These are phyloP conservation scores for Malurus leucopterus DNA, from an alignment of 2,797 vertebrate genomes.

Conservation along the genomic window DNA sequence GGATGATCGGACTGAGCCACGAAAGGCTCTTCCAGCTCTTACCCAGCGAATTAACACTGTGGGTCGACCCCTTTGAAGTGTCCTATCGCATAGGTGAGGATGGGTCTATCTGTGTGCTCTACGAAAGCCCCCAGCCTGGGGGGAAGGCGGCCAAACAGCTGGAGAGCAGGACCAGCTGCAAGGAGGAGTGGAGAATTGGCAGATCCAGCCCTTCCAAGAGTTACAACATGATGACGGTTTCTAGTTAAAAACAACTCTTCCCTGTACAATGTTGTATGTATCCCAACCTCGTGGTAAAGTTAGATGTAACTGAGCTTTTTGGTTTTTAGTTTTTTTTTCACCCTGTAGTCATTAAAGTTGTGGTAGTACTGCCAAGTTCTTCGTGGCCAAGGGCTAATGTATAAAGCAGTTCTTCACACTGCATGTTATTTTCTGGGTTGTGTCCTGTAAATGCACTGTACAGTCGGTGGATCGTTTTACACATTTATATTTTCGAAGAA, in stretches of 20 bases:
- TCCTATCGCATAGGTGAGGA: slow-evolving; percentile 79
- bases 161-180: slow-evolving; percentile 66
- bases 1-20: slow-evolving; percentile 70
- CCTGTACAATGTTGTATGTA: slow-evolving; percentile 39
- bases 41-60: slow-evolving; percentile 77
- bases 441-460: slow-evolving; percentile 73
- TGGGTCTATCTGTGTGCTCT: slow-evolving; percentile 78
- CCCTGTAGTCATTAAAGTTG: slow-evolving; percentile 32
- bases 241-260: slow-evolving; percentile 57
- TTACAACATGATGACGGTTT: slow-evolving; percentile 72
- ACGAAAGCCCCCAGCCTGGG: slow-evolving; percentile 58
- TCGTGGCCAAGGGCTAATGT: slow-evolving; percentile 58
- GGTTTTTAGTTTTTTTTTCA: not conserved
- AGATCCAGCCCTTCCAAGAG: slow-evolving; percentile 68
- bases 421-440: slow-evolving; percentile 35
- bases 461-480: slow-evolving; percentile 67
- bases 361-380: slow-evolving; percentile 58
- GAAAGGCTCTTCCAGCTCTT: slow-evolving; percentile 74
- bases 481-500: slow-evolving; percentile 71
- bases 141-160: slow-evolving; percentile 5
- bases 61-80: slow-evolving; percentile 80
- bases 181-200: slow-evolving; percentile 66
- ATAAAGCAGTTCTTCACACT: slow-evolving; percentile 38
- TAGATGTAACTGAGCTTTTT: slow-evolving; percentile 12
- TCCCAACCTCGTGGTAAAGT: slow-evolving; percentile 13